These are phyloP conservation scores for Apamea anceps DNA, from an alignment of 2,888 invertebrate species.

Conservation along the genomic window DNA sequence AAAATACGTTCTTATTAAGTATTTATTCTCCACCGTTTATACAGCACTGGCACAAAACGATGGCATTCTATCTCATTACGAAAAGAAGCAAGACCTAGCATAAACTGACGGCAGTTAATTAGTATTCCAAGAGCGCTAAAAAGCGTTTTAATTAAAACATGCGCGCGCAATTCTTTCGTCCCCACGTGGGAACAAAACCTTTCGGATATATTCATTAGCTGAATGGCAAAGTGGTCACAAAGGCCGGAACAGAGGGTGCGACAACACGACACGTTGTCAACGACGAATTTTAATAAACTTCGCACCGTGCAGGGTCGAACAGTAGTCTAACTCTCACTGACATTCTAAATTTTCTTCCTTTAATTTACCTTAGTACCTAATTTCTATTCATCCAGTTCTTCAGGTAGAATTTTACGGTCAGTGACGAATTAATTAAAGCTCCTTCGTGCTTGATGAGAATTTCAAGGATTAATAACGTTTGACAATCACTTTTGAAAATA, in stretches of 20 bases:
- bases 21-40: constrained; percentile 21
- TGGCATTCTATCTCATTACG: constrained; percentile 39
- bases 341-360: neutral
- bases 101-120: constrained; percentile 57
- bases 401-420: neutral
- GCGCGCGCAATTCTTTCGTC: constrained; percentile 46
- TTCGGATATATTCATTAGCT: constrained; percentile 51
- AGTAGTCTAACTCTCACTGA: constrained; percentile 12
- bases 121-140: constrained; percentile 47
- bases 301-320: neutral
- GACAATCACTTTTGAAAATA: neutral
- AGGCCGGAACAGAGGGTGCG: constrained; percentile 16
- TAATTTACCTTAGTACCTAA: neutral
- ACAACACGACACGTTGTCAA: constrained; percentile 23
- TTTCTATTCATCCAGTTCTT: neutral
- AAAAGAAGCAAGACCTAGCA: constrained; percentile 35
- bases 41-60: constrained; percentile 9
- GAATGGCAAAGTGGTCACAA: constrained; percentile 37
- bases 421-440: neutral
- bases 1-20: constrained; percentile 19
- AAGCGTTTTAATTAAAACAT: constrained; percentile 67
- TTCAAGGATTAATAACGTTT: neutral
- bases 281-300: constrained; percentile 42
- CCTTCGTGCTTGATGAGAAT: neutral
- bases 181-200: constrained; percentile 12